A percentile compares a stretch with the other conserved stretches of the same genome.
Conservation (phyloP, 2,888 invertebrate genomes). For the Melinaea menophilus region DNA sequence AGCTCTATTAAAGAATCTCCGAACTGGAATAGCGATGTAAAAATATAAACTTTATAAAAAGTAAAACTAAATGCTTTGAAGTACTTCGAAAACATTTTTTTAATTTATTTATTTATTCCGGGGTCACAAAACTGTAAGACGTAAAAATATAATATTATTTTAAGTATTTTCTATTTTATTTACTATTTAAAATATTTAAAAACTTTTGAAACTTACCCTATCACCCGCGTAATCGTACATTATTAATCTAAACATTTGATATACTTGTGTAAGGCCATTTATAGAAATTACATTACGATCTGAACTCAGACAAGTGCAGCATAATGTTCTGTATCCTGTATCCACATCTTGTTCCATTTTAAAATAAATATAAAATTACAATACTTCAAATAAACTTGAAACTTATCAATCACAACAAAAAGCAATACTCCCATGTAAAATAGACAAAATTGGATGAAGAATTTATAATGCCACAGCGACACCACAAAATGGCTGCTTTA, state of each 20-base stretch:
- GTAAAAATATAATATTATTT: not conserved
- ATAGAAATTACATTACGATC: slow-evolving; percentile 60
- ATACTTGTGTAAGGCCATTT: slow-evolving; percentile 48
- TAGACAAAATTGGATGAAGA: slow-evolving; percentile 69
- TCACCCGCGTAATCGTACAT: slow-evolving; percentile 69
- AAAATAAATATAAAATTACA: slow-evolving; percentile 31
- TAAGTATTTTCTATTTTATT: not conserved
- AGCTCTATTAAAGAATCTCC: slow-evolving; percentile 38
- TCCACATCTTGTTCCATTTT: slow-evolving; percentile 71
- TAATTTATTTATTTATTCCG: not conserved
- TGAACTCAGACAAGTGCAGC: slow-evolving; percentile 62
- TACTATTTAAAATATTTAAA: slow-evolving; percentile 11
- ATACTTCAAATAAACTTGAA: slow-evolving; percentile 33
- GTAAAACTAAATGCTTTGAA: not conserved
- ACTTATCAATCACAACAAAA: slow-evolving; percentile 71
- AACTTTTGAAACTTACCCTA: slow-evolving; percentile 47
- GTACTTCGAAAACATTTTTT: not conserved
- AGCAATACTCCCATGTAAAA: slow-evolving; percentile 77
- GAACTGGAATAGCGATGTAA: slow-evolving; percentile 35
- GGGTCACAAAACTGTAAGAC: not conserved
- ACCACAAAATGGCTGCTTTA: slow-evolving; percentile 77
- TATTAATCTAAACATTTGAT: slow-evolving; percentile 60
- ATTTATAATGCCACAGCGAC: slow-evolving; percentile 60
- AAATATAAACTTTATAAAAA: too few species aligned
- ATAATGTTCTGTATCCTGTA: slow-evolving; percentile 51